Conservation (phyloP, 1,140 invertebrate genomes). For the Drosophila malerkotliana region DNA sequence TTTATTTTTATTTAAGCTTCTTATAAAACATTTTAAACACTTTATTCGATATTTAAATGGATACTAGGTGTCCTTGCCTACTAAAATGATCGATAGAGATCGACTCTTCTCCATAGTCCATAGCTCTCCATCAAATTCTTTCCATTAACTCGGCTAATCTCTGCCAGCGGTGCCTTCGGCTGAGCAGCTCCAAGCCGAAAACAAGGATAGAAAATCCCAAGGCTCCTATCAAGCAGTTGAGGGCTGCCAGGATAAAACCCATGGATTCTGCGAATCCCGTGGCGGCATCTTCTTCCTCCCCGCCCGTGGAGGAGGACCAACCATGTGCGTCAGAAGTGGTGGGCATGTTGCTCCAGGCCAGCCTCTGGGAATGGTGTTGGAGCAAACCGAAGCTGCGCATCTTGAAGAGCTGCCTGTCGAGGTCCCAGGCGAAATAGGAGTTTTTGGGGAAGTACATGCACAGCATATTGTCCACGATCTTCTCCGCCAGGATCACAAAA, state of each 20-base stretch:
- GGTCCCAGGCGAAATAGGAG: constrained; percentile 48
- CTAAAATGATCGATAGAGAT: neutral
- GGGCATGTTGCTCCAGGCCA: constrained; percentile 12
- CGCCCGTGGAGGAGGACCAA: neutral
- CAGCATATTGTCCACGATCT: constrained; percentile 57
- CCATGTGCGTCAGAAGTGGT: neutral
- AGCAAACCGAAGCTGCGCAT: constrained; percentile 60
- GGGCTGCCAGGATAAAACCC: constrained; percentile 46
- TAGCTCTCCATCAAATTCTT: neutral
- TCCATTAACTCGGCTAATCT: constrained; percentile 10
- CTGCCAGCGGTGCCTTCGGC: neutral
- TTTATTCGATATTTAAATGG: too few species aligned
- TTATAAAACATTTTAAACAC: too few species aligned
- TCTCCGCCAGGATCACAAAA: constrained; percentile 35
- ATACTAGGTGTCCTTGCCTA: neutral
- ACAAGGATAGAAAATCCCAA: constrained; percentile 12
- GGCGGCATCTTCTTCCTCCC: neutral
- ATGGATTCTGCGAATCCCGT: constrained; percentile 42
- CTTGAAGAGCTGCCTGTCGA: constrained; percentile 33
- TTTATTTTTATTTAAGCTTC: too few species aligned
- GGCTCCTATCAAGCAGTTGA: constrained; percentile 36
- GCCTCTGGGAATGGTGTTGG: constrained; percentile 18
- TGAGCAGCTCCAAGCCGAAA: constrained; percentile 45
- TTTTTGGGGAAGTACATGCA: constrained; percentile 55
- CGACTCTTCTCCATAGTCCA: neutral